phyloP scores from a whole-genome alignment of 2,888 invertebrate genomes.

The Vanessa cardui region DNA sequence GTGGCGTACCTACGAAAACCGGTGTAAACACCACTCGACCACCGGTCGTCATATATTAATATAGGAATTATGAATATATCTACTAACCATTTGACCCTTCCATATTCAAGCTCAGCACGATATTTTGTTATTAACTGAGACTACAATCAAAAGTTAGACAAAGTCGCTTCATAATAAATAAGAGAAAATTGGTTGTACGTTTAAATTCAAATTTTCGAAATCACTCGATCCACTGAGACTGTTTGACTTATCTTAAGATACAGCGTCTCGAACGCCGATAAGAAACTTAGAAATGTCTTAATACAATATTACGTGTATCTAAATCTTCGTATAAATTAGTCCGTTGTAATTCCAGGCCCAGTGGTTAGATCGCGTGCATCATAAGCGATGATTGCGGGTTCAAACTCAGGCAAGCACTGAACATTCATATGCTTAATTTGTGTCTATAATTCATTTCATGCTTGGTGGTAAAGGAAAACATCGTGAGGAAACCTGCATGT shows the following conservation, averaged over 20 bases:
- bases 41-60: too few relatives aligned
- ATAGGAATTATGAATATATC: too few relatives aligned
- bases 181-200: constrained; percentile 38
- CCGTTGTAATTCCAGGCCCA: not conserved
- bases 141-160: constrained; percentile 39
- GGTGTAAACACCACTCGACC: too few relatives aligned
- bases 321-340: not conserved
- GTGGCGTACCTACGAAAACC: too few relatives aligned
- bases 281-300: constrained; percentile 7
- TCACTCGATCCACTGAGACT: constrained; percentile 30
- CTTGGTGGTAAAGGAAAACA: too few relatives aligned
- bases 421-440: too few relatives aligned
- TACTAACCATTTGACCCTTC: not conserved
- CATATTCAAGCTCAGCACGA: constrained; percentile 5
- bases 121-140: constrained; percentile 33
- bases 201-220: constrained; percentile 36
- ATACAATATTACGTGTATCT: not conserved
- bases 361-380: too few relatives aligned
- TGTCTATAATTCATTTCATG: too few relatives aligned
- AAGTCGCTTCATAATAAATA: constrained; percentile 41
- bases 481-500: too few relatives aligned
- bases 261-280: not conserved
- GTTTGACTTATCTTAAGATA: constrained; percentile 27
- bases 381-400: too few relatives aligned
- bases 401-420: too few relatives aligned